Evolutionary conservation across 2,888 invertebrate genomes (phyloP), one percentile per base, ranked within the genome.

Genomic region (Dione juno): DNA sequence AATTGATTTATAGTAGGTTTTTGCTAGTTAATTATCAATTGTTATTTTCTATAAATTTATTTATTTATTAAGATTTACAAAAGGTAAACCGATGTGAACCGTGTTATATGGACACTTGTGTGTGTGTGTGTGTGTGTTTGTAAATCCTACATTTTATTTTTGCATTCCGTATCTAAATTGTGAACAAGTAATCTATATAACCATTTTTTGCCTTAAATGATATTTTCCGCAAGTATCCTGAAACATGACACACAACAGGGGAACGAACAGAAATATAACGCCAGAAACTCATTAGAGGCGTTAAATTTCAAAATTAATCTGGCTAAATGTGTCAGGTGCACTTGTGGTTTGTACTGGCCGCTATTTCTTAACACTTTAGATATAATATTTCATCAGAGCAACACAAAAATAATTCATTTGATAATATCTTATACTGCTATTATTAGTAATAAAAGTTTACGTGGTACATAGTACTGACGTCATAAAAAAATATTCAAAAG

Each of bases 251-350:
- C 43, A 45, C 16, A 28, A 45, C n/a, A 61, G 61, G 61, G 61
- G 61, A 45, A n/a, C 14, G 61, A 43, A 45, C 45, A 37, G 57
- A 37, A 57, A 57, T 57, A 35, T 45, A 43, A 35, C 14, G 45
- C 61, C 16, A 16, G 16, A 7, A 61, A n/a, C 45, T 61, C 35
- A 35, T 61, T 45, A 45, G 45, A 61, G 61, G 61, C 61, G 61
- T 61, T 61, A 61, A 45, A 61, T 61, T 61, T 61, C 61, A 61
- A 61, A 61, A 61, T 61, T 61, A 61, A 61, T 61, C 61, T 61
- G 59, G 59, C 43, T 35, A 45, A 61, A 61, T 61, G 28, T 61
- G 61, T 61, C 61, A 61, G 61, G 61, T 61, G 61, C 28, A 35
- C 45, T 61, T 61, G 61, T 45, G 61, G 61, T 61, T 61, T n/a